phyloP scores from a whole-genome alignment of 2,113 vertebrate genomes.

The Hemichromis elongatus region DNA sequence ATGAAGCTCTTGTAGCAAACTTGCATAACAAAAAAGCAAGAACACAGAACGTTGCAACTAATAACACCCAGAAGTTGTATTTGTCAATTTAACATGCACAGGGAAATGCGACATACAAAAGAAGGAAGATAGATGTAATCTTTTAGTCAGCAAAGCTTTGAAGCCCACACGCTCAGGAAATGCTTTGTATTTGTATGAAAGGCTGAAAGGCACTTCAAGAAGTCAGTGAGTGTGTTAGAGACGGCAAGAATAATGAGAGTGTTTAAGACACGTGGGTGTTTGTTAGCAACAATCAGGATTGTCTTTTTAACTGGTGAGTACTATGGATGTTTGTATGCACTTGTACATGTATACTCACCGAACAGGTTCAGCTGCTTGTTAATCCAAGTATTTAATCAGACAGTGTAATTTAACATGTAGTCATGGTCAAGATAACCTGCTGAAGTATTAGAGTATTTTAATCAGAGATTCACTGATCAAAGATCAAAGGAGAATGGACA shows the following conservation, averaged over 20 bases:
- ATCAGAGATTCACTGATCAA: background rate
- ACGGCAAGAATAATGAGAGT: background rate
- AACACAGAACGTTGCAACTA: background rate
- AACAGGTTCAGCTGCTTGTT: background rate
- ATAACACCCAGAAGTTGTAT: background rate
- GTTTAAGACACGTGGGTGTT: background rate
- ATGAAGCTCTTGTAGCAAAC: background rate
- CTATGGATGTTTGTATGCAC: background rate
- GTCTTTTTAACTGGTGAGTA: constrained; percentile 58
- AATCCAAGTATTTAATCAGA: background rate
- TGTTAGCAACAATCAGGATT: background rate
- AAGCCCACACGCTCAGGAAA: constrained; percentile 54
- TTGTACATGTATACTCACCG: background rate
- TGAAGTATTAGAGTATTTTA: background rate
- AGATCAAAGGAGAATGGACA: background rate
- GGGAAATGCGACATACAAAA: background rate
- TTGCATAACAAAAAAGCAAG: background rate
- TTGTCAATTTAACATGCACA: background rate
- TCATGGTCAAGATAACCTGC: background rate
- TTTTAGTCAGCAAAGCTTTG: constrained; percentile 19
- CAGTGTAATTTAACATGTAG: background rate
- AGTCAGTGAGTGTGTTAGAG: background rate
- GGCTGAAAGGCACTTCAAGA: background rate
- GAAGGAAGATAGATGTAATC: background rate
- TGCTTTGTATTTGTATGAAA: background rate